Conservation (phyloP, 1,140 invertebrate genomes). For the Leguminivora glycinivorella region DNA sequence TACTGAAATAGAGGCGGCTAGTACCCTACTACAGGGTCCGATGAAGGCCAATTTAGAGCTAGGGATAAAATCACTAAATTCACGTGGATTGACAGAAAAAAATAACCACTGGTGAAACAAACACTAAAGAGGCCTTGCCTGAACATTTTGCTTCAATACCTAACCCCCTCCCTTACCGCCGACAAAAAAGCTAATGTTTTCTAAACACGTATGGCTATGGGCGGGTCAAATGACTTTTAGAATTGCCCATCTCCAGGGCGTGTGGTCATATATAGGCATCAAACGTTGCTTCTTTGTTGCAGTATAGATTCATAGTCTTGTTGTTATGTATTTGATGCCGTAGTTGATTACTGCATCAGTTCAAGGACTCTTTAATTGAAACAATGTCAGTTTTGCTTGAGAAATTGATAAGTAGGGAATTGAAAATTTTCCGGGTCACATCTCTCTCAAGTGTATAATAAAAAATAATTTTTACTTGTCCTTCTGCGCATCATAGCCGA, state of each 20-base stretch:
- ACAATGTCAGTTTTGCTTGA: background rate
- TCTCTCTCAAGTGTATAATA: too few species aligned
- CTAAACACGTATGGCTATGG: background rate
- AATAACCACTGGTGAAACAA: too few species aligned
- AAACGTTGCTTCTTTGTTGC: slow-evolving; percentile 19
- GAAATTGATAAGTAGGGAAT: too few species aligned
- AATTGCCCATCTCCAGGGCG: background rate
- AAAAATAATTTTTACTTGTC: too few species aligned
- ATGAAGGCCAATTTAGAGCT: too few species aligned
- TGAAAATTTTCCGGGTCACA: too few species aligned
- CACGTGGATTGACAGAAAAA: too few species aligned
- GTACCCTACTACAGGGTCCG: too few species aligned
- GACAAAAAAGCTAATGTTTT: background rate
- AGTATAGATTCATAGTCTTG: slow-evolving; percentile 4
- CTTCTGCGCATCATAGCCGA: too few species aligned
- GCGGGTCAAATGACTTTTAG: background rate
- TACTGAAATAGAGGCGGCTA: too few species aligned
- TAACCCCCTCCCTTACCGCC: background rate
- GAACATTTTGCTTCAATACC: background rate
- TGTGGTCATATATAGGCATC: background rate
- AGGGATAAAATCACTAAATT: too few species aligned
- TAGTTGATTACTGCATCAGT: background rate
- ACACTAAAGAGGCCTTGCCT: background rate
- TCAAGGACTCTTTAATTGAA: background rate
- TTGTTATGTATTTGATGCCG: background rate